These are phyloP conservation scores for Pagetopsis macropterus DNA, from an alignment of 2,797 vertebrate genomes.

Conservation along the genomic window DNA sequence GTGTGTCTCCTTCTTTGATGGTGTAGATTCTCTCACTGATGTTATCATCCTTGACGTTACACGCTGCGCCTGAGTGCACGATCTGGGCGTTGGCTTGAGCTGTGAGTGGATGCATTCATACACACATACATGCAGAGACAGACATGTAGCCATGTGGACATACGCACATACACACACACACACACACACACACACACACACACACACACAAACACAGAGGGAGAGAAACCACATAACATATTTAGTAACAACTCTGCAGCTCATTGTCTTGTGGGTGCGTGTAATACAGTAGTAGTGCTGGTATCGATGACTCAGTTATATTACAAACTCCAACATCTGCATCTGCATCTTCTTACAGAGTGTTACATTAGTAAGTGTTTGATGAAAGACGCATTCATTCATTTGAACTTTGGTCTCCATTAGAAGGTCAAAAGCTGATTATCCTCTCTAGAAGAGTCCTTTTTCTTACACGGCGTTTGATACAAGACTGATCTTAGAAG, in stretches of 20 bases:
- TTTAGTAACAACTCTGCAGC: slow-evolving; percentile 53
- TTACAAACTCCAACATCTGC: slow-evolving; percentile 46
- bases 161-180: slow-evolving; percentile 27
- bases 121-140: slow-evolving; percentile 2
- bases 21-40: slow-evolving; percentile 98
- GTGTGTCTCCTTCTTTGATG: slow-evolving; percentile 94
- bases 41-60: slow-evolving; percentile 98
- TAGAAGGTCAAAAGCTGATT: slow-evolving; percentile 31
- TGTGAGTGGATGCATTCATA: slow-evolving; percentile 69
- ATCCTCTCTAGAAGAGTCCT: background rate
- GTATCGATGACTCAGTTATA: slow-evolving; percentile 51
- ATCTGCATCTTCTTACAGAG: slow-evolving; percentile 22
- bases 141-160: slow-evolving; percentile 31
- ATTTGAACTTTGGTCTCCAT: slow-evolving; percentile 21
- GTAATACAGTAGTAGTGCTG: slow-evolving; percentile 29
- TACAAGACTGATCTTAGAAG: background rate
- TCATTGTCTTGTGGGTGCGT: slow-evolving; percentile 36
- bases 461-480: background rate
- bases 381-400: slow-evolving; percentile 17
- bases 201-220: slow-evolving; percentile 46
- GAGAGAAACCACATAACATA: slow-evolving; percentile 55
- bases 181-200: slow-evolving; percentile 21
- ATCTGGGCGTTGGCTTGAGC: slow-evolving; percentile 98
- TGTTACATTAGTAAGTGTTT: slow-evolving; percentile 28
- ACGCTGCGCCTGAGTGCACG: slow-evolving; percentile 94